Base-by-base conservation (phyloP, 2,113 vertebrate genomes). In the Oxygymnocypris stewartii region DNA sequence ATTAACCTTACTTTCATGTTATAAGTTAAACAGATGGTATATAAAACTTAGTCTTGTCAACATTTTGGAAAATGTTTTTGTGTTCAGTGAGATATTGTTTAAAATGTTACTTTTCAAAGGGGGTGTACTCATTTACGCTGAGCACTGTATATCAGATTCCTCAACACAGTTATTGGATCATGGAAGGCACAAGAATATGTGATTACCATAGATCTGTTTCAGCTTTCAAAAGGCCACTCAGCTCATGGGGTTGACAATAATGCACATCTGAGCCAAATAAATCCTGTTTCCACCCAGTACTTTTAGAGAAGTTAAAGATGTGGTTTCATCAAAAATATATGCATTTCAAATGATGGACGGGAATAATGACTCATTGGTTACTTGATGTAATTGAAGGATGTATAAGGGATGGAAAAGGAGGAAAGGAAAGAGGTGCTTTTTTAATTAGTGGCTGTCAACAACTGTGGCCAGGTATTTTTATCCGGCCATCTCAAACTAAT, bases 121-220 rank as follows among this genome's bases (percentile, higher is more conserved):
- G n/a, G n/a, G n/a, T n/a, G n/a, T n/a, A n/a, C n/a, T n/a, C n/a
- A n/a, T n/a, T n/a, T n/a, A n/a, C n/a, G n/a, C n/a, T n/a, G n/a
- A n/a, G n/a, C n/a, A n/a, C n/a, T n/a, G n/a, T n/a, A 49, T 69
- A 65, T 61, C n/a, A 65, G 59, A 80, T 85, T 44, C 82, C 61
- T 87, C 54, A 76, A 79, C 80, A 65, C 9, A 89, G 84, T 91
- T 93, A 93, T 93, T 92, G 91, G 91, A 91, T 87, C 59, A 86
- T 86, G 88, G 85, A 37, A 87, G 91, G 92, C 92, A 93, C 87
- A 84, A 87, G 91, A 87, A 88, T 90, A 94, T 94, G 92, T 91
- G 92, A 94, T 95, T 95, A 95, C 84, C 90, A 94, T 92, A 90
- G 93, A 93, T 94, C 93, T 88, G 90, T 93, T 93, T 93, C 90